Evolutionary conservation across 1,140 invertebrate genomes (phyloP).

Genomic region (Ephestia elutella): DNA sequence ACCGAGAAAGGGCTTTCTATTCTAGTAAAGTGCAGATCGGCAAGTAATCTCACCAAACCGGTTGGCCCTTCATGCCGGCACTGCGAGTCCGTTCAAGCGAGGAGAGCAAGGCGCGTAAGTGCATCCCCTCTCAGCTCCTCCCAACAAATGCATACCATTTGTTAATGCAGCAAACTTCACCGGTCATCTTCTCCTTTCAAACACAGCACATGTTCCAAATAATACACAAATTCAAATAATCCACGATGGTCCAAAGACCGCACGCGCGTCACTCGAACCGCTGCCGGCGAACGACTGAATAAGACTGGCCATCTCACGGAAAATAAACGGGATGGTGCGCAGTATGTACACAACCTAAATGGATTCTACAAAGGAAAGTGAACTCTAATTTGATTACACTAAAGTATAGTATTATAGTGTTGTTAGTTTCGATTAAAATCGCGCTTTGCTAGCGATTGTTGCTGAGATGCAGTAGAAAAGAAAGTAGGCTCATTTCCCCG

Average conservation of each 20-base stretch:
- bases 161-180: constrained; percentile 43
- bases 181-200: constrained; percentile 49
- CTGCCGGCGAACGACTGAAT: constrained; percentile 46
- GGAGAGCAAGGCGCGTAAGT: constrained; percentile 47
- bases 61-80: constrained; percentile 66
- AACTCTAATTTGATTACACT: constrained; percentile 14
- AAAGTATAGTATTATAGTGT: constrained; percentile 17
- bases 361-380: constrained; percentile 14
- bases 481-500: constrained; percentile 64
- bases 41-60: constrained; percentile 64
- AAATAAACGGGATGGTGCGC: constrained; percentile 40
- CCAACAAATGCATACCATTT: constrained; percentile 45
- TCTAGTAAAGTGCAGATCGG: constrained; percentile 35
- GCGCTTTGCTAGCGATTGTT: constrained; percentile 24
- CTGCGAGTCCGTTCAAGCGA: constrained; percentile 34
- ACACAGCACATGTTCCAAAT: constrained; percentile 53
- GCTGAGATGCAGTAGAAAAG: constrained; percentile 55
- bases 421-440: constrained; percentile 26
- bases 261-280: constrained; percentile 30
- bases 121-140: constrained; percentile 49
- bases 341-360: constrained; percentile 35
- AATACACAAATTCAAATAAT: constrained; percentile 26
- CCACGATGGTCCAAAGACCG: constrained; percentile 12
- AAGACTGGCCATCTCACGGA: constrained; percentile 30
- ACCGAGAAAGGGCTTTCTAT: constrained; percentile 47